Base-by-base conservation (phyloP, 2,797 vertebrate genomes). In the Paedocypris micromegethes region DNA sequence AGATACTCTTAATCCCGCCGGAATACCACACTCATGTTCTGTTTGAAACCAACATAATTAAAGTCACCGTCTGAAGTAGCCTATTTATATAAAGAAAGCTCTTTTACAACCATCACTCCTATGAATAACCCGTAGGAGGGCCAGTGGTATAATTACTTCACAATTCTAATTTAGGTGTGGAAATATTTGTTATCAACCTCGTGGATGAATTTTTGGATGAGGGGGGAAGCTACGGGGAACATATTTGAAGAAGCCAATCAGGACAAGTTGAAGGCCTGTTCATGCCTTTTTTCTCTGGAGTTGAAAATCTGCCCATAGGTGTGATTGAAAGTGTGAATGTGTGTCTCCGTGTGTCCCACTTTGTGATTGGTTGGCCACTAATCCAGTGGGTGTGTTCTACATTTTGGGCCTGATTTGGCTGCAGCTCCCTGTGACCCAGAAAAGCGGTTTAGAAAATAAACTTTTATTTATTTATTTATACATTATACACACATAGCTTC, bases 1-100 rank as follows among this genome's bases (percentile, higher is more conserved):
- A 73, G 54, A 77, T 73, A 73, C 62, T 72, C 82, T 80, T 85
- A 87, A 88, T 89, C 89, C 85, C 88, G 68, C 77, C 64, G 87
- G 85, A 87, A 83, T 87, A 82, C 75, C 82, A 77, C 71, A 78
- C 88, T 89, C 86, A 85, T 90, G 88, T 88, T 87, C 86, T 91
- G 84, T 87, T 90, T 89, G 88, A 91, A 91, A 90, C 87, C 80
- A 73, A 85, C 75, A 81, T 88, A 89, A 90, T 90, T 91, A 90
- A 89, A 84, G 71, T 88, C 88, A 70, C 79, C 70, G 77, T 88
- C 84, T 87, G 83, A 89, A 91, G 80, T 87, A 86, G 79, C 88
- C 82, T 76, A 79, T 88, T 90, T 90, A 83, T 89, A 83, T 80
- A 87, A 83, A 85, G 86, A 87, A 89, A 85, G 86, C 85, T 82